Evolutionary conservation across 2,888 invertebrate genomes (phyloP), one percentile per base, ranked within the genome.

Genomic region (Augochlorella aurata): DNA sequence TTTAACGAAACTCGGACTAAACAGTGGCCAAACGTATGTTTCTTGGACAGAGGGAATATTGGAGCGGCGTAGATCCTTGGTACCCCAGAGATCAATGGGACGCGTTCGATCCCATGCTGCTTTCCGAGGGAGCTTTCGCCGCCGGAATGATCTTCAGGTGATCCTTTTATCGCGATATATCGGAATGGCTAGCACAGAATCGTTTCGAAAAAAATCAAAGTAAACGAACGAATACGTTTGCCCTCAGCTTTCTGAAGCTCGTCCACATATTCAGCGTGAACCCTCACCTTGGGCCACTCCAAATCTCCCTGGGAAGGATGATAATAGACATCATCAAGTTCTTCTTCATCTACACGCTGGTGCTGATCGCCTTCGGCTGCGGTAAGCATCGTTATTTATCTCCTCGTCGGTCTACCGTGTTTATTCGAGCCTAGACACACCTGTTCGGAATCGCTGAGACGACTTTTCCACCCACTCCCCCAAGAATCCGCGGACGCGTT

Each of bases 261-360:
- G 98, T 99, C 29, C 98, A 99, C 94, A 98, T 99, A 92, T 99
- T 99, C 95, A 98, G 98, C 83, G 98, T 99, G 85, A 99, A 98
- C 94, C 99, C 99, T 0, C 98, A 99, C 94, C 95, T 99, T 89
- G 99, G 99, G 83, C 99, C 99, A 95, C 90, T 96, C 68, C 99
- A 99, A 94, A 98, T 99, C 74, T 99, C 99, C 0, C 94, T 99
- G 21, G 99, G 99, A 73, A 95, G 98, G 90, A 98, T 98, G 99
- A 97, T 98, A 75, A 96, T 98, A 90, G 99, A 99, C 93, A 98
- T 99, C 86, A 96, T 99, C 86, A 99, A 99, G 94, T 99, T 99
- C 94, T 98, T 98, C 95, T 98, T 98, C 93, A 98, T 99, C 90
- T 98, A 98, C 92, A 96, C 98, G 85, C 94, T 98, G 92, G 98